A percentile compares a stretch with the other conserved stretches of the same genome.
Evolutionary conservation across 2,888 invertebrate genomes (phyloP).

Genomic region (Drosophila imparisetae): DNA sequence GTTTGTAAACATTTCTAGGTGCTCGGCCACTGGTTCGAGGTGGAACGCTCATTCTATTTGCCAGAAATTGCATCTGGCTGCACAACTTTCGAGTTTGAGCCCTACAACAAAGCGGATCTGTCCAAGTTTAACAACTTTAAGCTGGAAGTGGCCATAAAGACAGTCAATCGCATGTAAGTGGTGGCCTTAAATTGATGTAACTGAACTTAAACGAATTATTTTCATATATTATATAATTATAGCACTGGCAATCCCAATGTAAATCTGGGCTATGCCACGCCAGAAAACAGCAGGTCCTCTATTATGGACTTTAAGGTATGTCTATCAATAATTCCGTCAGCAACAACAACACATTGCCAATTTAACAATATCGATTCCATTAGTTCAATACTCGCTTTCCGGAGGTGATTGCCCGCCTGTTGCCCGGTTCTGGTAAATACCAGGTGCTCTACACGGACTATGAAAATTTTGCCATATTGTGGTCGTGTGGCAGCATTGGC

Average conservation of each 20-base stretch:
- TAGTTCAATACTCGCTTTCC: conserved; percentile 88
- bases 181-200: neutral
- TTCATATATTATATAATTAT: conserved; percentile 28
- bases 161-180: conserved; percentile 88
- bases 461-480: conserved; percentile 89
- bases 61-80: conserved; percentile 90
- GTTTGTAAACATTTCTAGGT: conserved; percentile 69
- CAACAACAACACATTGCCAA: neutral
- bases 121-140: conserved; percentile 85
- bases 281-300: conserved; percentile 86
- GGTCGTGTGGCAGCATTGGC: conserved; percentile 90
- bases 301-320: conserved; percentile 85
- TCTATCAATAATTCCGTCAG: neutral
- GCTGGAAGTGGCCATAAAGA: conserved; percentile 87
- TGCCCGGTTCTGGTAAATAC: conserved; percentile 91
- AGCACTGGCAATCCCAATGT: conserved; percentile 88
- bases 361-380: neutral
- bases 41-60: conserved; percentile 91
- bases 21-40: conserved; percentile 91
- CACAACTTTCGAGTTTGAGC: conserved; percentile 87
- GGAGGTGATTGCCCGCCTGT: conserved; percentile 87
- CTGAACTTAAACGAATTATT: neutral
- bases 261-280: conserved; percentile 88
- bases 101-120: conserved; percentile 79
- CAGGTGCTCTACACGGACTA: conserved; percentile 90